Evolutionary conservation across 2,113 vertebrate species (phyloP).

Genomic region (Phalacrocorax pelagicus): DNA sequence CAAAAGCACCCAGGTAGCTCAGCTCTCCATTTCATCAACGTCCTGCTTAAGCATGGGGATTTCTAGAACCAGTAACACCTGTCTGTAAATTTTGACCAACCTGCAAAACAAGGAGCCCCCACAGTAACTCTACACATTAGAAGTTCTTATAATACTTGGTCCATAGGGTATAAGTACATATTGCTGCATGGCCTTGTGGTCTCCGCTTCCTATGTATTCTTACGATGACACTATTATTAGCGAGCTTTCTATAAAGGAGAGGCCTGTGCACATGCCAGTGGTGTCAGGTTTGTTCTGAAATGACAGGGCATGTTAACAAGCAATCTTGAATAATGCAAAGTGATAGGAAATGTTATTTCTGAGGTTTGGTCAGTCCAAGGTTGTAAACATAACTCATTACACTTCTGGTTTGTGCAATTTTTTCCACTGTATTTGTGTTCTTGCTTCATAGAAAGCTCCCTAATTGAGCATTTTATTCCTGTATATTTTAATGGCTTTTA

Average conservation of each 20-base stretch:
- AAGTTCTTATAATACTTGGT: conserved; percentile 56
- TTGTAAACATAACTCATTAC: conserved; percentile 20
- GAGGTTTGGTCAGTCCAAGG: conserved; percentile 22
- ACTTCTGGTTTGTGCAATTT: conserved; percentile 46
- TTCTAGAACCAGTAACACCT: conserved; percentile 49
- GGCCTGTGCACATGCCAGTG: conserved; percentile 33
- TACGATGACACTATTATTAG: conserved; percentile 57
- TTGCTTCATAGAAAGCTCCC: conserved; percentile 60
- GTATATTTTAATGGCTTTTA: conserved; percentile 68
- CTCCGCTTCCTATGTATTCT: conserved; percentile 71
- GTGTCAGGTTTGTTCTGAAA: conserved; percentile 39
- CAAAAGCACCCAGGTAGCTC: conserved; percentile 59
- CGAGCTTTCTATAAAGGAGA: conserved; percentile 66
- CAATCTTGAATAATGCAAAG: not conserved
- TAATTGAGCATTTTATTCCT: conserved; percentile 53
- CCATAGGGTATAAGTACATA: conserved; percentile 49
- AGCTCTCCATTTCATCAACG: conserved; percentile 45
- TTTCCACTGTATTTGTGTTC: conserved; percentile 30
- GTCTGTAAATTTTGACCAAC: conserved; percentile 38
- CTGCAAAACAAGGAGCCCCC: conserved; percentile 30
- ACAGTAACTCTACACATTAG: conserved; percentile 44
- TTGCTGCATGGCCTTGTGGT: conserved; percentile 75
- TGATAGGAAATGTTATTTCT: not conserved
- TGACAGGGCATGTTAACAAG: not conserved
- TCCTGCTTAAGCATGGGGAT: conserved; percentile 41